phyloP scores from a whole-genome alignment of 2,797 vertebrate species.

The Coendou prehensilis region DNA sequence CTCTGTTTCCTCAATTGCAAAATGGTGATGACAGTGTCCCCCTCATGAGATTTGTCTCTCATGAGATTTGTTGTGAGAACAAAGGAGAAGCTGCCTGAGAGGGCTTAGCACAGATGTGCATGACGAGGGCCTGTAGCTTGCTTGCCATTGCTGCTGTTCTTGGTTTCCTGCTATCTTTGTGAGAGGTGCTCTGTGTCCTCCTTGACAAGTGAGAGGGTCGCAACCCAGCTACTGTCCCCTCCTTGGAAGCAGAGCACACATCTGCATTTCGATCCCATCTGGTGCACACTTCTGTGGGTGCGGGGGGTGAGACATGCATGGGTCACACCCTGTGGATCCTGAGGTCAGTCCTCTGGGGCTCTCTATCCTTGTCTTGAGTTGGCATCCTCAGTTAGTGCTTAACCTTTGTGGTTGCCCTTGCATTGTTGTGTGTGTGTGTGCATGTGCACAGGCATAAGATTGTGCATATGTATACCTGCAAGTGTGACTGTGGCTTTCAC shows the following conservation, averaged over 20 bases:
- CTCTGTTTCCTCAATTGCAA: slow-evolving; percentile 40
- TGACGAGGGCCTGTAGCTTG: not conserved
- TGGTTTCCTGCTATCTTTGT: not conserved
- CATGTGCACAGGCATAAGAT: not conserved
- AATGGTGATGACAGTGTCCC: not conserved
- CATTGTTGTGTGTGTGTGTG: not conserved
- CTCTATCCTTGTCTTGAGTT: not conserved
- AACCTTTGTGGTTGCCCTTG: not conserved
- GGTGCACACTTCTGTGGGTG: not conserved
- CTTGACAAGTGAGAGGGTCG: not conserved
- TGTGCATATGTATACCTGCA: not conserved
- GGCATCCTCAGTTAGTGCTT: not conserved
- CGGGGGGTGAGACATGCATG: not conserved
- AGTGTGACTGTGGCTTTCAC: not conserved
- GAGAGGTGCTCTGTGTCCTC: not conserved
- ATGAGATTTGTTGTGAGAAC: not conserved
- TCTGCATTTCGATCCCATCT: not conserved
- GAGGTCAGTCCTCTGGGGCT: not conserved
- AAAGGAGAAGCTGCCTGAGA: not conserved
- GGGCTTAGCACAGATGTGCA: not conserved
- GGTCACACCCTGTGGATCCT: not conserved
- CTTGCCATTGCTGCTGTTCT: not conserved
- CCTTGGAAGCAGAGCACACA: not conserved
- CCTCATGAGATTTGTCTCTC: not conserved
- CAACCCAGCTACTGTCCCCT: not conserved